A percentile compares a stretch with the other conserved stretches of the same genome.
phyloP scores from a whole-genome alignment of 2,797 vertebrate species.

The Xyrichtys novacula region DNA sequence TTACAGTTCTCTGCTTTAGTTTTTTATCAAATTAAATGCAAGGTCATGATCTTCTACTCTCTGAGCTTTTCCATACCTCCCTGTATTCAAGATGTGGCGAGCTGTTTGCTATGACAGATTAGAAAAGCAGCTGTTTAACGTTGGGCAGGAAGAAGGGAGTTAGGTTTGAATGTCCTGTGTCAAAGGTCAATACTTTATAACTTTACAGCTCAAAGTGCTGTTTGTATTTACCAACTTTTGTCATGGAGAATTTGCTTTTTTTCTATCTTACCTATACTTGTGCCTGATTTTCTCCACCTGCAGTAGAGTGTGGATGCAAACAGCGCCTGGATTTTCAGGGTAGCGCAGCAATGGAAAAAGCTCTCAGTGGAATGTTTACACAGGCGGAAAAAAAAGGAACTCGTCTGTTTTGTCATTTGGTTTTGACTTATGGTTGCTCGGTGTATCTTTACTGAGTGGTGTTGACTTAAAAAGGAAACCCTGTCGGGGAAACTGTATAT shows the following conservation, averaged over 20 bases:
- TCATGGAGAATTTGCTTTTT: slow-evolving; percentile 20
- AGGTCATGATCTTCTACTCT: slow-evolving; percentile 30
- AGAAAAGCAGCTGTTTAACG: slow-evolving; percentile 67
- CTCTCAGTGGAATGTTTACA: slow-evolving; percentile 61
- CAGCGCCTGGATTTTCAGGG: slow-evolving; percentile 26
- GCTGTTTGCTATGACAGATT: slow-evolving; percentile 53
- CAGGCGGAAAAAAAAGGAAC: slow-evolving; percentile 49
- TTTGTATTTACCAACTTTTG: slow-evolving; percentile 37
- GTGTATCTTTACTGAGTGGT: slow-evolving; percentile 71
- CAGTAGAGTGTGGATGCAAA: not conserved
- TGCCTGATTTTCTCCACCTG: slow-evolving; percentile 14
- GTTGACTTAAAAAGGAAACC: slow-evolving; percentile 75
- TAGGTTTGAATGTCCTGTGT: slow-evolving; percentile 43
- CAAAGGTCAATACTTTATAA: slow-evolving; percentile 57
- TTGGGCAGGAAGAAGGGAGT: slow-evolving; percentile 63
- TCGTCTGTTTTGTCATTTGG: slow-evolving; percentile 63
- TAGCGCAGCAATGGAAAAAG: slow-evolving; percentile 55
- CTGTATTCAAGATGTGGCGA: slow-evolving; percentile 25
- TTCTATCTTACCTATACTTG: not conserved
- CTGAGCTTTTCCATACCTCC: slow-evolving; percentile 40
- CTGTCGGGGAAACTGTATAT: slow-evolving; percentile 55
- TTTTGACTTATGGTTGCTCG: slow-evolving; percentile 63
- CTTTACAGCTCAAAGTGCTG: slow-evolving; percentile 39
- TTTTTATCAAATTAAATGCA: slow-evolving; percentile 16
- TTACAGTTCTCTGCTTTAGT: not conserved